Conservation (phyloP, 1,140 invertebrate genomes). For the Ditylenchus dipsaci region DNA sequence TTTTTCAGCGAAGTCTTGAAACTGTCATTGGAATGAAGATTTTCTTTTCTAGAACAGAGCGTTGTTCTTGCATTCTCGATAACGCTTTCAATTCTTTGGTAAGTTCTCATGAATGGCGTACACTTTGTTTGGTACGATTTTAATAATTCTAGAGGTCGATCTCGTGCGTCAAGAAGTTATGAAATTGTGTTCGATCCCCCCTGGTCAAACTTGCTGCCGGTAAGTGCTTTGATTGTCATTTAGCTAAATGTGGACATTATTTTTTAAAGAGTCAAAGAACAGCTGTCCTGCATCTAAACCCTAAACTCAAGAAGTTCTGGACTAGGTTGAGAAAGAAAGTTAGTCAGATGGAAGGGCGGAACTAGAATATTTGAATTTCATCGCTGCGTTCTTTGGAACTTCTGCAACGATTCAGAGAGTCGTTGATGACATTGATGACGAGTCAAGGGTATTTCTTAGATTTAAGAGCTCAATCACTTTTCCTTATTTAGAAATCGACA, state of each 20-base stretch:
- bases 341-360: conserved; percentile 67
- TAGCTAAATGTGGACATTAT: neutral
- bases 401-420: conserved; percentile 83
- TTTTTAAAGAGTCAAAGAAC: conserved; percentile 68
- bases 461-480: conserved; percentile 16
- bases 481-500: conserved; percentile 56
- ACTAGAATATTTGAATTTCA: conserved; percentile 76
- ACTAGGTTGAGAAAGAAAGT: conserved; percentile 80
- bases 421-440: conserved; percentile 68
- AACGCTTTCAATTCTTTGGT: conserved; percentile 85
- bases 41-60: conserved; percentile 74
- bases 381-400: conserved; percentile 78
- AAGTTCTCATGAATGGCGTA: conserved; percentile 26
- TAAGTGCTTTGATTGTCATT: conserved; percentile 56
- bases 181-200: conserved; percentile 81
- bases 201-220: conserved; percentile 83
- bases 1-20: conserved; percentile 82
- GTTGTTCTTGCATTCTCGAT: conserved; percentile 83
- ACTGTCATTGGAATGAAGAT: conserved; percentile 64
- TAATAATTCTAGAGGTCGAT: conserved; percentile 69
- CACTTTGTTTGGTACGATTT: conserved; percentile 28
- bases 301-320: conserved; percentile 89
- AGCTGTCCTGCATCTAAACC: conserved; percentile 76
- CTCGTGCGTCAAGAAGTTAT: conserved; percentile 86
- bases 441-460: conserved; percentile 17